Conservation (phyloP, 2,113 vertebrate species). For the Scatophagus argus region DNA sequence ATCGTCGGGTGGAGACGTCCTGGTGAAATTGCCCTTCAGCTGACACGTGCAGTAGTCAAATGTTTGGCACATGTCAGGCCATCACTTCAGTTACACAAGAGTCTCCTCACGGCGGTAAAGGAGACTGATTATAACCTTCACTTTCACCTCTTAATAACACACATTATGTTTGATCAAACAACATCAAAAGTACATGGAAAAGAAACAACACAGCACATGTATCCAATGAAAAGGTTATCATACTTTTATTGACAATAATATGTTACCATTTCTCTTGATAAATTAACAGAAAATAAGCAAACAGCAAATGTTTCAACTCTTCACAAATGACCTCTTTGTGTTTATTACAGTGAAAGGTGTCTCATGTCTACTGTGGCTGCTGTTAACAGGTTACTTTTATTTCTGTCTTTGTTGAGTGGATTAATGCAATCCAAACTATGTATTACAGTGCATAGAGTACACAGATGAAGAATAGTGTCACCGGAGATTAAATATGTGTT, state of each 20-base stretch:
- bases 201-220: neutral
- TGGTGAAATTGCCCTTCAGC: neutral
- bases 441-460: constrained; percentile 66
- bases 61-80: neutral
- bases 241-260: constrained; percentile 70
- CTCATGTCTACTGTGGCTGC: constrained; percentile 22
- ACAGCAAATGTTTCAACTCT: constrained; percentile 20
- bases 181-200: neutral
- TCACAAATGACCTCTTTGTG: constrained; percentile 36
- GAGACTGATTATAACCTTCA: constrained; percentile 22
- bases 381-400: neutral
- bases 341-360: constrained; percentile 35
- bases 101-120: neutral
- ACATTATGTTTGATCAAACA: constrained; percentile 36
- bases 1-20: neutral
- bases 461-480: constrained; percentile 47
- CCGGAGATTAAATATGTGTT: constrained; percentile 37
- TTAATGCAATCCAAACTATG: constrained; percentile 31
- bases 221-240: neutral
- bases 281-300: constrained; percentile 51
- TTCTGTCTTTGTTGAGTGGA: constrained; percentile 26
- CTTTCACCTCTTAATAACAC: neutral
- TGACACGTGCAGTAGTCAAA: neutral
- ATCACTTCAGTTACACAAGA: neutral
- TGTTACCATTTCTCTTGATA: constrained; percentile 57